Conservation (phyloP, 2,113 vertebrate genomes). For the Clarias magur region DNA sequence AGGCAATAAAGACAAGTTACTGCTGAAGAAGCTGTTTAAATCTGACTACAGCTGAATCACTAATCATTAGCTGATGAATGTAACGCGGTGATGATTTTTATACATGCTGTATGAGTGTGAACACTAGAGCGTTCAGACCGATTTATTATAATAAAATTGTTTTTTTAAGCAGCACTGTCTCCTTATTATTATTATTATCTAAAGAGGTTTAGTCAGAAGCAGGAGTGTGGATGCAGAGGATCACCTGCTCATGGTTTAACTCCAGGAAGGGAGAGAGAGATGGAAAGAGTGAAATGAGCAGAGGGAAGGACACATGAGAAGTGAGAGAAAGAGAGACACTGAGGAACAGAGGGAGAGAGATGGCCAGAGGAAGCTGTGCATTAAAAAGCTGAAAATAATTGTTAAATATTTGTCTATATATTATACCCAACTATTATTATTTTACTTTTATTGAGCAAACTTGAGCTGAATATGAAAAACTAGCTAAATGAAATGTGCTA, state of each 20-base stretch:
- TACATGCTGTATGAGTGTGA: background rate
- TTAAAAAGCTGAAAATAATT: background rate
- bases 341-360: background rate
- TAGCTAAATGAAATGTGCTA: background rate
- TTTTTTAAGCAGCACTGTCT: background rate
- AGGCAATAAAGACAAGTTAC: conserved; percentile 56
- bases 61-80: background rate
- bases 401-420: background rate
- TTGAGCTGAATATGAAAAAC: background rate
- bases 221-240: background rate
- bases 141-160: background rate
- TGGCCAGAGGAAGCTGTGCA: background rate
- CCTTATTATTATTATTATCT: background rate
- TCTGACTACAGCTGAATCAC: background rate
- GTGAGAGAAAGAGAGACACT: too few species aligned
- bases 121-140: background rate
- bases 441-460: too few species aligned
- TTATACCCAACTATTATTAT: background rate
- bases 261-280: too few species aligned
- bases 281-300: too few species aligned
- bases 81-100: background rate
- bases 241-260: background rate
- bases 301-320: background rate
- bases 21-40: conserved; percentile 34
- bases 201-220: background rate